phyloP scores from a whole-genome alignment of 2,797 vertebrate genomes.

The Pseudotriccus pelzelni region DNA sequence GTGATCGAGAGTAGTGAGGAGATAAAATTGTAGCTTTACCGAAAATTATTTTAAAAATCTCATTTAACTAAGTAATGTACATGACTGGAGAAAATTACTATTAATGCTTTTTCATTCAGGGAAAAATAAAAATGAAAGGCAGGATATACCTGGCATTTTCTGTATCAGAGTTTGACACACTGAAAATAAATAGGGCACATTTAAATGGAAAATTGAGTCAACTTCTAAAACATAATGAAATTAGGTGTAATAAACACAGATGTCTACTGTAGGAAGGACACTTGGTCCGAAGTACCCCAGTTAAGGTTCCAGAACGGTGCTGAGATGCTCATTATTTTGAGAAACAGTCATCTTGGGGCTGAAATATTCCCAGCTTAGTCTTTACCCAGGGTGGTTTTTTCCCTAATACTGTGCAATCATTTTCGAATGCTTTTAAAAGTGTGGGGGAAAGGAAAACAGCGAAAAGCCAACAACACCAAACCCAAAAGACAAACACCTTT shows the following conservation, averaged over 20 bases:
- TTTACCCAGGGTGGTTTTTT: slow-evolving; percentile 29
- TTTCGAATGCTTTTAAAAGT: not conserved
- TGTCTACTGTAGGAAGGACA: not conserved
- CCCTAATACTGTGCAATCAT: not conserved
- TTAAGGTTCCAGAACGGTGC: slow-evolving; percentile 19
- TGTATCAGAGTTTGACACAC: not conserved
- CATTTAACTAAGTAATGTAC: not conserved
- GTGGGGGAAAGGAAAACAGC: not conserved
- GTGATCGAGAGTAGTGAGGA: not conserved
- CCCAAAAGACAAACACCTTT: not conserved
- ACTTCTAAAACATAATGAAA: not conserved
- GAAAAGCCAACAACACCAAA: not conserved
- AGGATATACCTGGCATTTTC: not conserved
- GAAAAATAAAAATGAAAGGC: not conserved
- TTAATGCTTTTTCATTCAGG: not conserved
- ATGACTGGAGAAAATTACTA: not conserved
- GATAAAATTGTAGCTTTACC: not conserved
- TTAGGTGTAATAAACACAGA: not conserved
- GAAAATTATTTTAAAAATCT: not conserved
- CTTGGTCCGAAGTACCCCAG: not conserved
- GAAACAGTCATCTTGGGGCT: not conserved
- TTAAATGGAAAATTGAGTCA: not conserved
- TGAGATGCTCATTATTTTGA: slow-evolving; percentile 26
- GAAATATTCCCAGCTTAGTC: slow-evolving; percentile 7
- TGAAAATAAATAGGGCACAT: not conserved